phyloP scores from a whole-genome alignment of 2,113 vertebrate species.

The Pygoscelis adeliae region DNA sequence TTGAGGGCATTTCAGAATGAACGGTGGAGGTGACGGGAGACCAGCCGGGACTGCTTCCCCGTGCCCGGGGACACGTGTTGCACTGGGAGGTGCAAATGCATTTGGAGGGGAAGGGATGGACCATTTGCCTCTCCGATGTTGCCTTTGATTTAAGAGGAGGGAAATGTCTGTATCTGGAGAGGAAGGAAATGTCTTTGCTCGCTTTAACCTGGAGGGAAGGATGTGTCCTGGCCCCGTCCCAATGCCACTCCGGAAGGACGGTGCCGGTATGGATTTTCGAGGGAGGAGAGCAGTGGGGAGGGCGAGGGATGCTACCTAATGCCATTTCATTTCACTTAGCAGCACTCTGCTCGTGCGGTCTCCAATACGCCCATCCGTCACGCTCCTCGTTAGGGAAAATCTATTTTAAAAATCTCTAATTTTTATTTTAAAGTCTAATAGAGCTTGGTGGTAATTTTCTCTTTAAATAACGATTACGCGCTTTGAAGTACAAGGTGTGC shows the following conservation, averaged over 20 bases:
- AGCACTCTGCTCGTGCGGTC: not conserved
- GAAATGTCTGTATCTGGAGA: not conserved
- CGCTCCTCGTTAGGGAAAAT: constrained; percentile 67
- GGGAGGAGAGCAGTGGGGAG: not conserved
- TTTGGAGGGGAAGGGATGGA: not conserved
- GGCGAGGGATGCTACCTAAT: not conserved
- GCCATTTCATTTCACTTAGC: not conserved
- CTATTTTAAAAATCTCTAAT: constrained; percentile 54
- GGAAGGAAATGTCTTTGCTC: not conserved
- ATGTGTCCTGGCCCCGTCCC: not conserved
- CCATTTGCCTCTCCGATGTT: rapidly evolving
- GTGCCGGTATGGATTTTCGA: not conserved
- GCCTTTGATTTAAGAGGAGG: not conserved
- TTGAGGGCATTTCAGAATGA: rapidly evolving
- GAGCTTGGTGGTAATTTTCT: constrained; percentile 28
- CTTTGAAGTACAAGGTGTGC: not conserved
- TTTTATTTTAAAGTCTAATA: constrained; percentile 63
- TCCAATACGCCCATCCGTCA: constrained; percentile 21
- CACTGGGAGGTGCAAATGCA: not conserved
- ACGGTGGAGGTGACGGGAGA: not conserved
- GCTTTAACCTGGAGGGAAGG: not conserved
- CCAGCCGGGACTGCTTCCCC: not conserved
- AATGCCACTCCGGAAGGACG: rapidly evolving
- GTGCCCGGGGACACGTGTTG: too few species aligned
- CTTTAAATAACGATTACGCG: constrained; percentile 36